Evolutionary conservation across 2,888 invertebrate genomes (phyloP).

Genomic region (Idaea biselata): DNA sequence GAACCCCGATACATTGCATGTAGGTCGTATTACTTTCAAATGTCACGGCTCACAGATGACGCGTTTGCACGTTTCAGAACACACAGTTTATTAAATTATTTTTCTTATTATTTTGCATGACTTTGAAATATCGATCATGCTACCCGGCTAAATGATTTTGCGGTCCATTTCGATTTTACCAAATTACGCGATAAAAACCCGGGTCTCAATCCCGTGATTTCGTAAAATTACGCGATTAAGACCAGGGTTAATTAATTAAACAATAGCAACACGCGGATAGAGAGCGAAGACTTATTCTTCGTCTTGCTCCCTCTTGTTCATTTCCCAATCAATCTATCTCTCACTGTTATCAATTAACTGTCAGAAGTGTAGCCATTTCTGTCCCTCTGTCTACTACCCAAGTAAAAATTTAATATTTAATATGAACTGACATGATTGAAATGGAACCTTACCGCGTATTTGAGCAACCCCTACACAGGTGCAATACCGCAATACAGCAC

Average conservation of each 20-base stretch:
- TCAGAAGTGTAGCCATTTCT: not conserved
- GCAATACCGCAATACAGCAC: no score
- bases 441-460: not conserved
- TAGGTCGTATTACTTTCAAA: conserved; percentile 39
- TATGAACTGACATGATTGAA: not conserved
- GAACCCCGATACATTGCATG: conserved; percentile 41
- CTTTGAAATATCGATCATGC: conserved; percentile 24
- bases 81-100: conserved; percentile 24
- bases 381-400: not conserved
- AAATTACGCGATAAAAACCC: no score
- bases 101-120: conserved; percentile 23
- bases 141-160: conserved; percentile 21
- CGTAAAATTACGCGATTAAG: no score
- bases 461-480: no score
- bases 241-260: no score
- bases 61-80: not conserved
- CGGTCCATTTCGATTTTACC: not conserved
- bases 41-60: conserved; percentile 27
- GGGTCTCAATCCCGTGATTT: no score
- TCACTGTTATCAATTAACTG: no score
- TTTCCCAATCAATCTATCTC: no score
- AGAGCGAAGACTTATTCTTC: no score
- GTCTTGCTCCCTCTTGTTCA: no score
- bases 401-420: not conserved
- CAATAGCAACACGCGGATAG: no score